Evolutionary conservation across 1,140 invertebrate species (phyloP).

Genomic region (Caenorhabditis remanei): DNA sequence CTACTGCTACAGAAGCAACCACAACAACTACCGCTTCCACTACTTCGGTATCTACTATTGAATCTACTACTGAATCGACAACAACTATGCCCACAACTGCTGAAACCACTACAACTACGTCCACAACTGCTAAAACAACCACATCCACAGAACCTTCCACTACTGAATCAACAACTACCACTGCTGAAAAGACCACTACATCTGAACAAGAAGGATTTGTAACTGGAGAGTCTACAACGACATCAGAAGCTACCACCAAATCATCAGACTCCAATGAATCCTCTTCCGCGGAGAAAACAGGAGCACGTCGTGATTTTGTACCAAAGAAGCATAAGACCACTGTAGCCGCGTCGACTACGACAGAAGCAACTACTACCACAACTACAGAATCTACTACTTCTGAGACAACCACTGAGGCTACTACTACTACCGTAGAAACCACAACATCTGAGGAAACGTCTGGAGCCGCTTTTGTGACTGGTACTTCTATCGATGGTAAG

Average conservation of each 20-base stretch:
- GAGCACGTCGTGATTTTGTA: constrained; percentile 11
- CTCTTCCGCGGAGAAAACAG: neutral
- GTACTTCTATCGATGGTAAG: constrained; percentile 17
- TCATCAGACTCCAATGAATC: neutral
- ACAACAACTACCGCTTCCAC: neutral
- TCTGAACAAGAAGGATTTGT: neutral
- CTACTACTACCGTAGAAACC: neutral
- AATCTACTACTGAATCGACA: neutral
- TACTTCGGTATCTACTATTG: neutral
- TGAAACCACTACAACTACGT: neutral
- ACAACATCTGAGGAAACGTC: neutral
- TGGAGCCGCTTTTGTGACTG: constrained; percentile 15
- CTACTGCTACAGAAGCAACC: neutral
- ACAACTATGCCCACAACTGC: neutral
- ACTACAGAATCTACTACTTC: neutral
- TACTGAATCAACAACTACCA: neutral
- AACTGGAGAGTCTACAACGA: neutral
- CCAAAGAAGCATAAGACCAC: constrained; percentile 22
- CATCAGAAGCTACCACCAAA: too few relatives aligned
- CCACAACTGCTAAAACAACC: neutral
- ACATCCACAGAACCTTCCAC: neutral
- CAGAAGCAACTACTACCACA: constrained; percentile 4
- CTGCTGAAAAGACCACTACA: neutral
- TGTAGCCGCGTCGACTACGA: neutral
- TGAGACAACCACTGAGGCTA: neutral